Conservation (phyloP, 1,140 invertebrate species). For the Drosophila tristis region DNA sequence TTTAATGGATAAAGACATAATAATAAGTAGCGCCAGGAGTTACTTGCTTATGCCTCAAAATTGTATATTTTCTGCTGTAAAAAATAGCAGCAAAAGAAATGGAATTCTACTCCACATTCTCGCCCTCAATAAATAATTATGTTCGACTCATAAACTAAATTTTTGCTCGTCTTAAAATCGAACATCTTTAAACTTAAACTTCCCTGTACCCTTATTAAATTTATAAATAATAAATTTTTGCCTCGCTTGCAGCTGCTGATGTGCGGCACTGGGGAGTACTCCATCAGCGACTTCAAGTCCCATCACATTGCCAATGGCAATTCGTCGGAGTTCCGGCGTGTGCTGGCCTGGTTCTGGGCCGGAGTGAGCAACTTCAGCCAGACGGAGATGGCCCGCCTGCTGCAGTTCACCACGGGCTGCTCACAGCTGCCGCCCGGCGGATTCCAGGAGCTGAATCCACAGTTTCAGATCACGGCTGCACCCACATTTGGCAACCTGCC, state of each 20-base stretch:
- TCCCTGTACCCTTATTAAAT: not conserved
- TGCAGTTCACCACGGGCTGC: conserved; percentile 98
- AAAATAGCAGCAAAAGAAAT: too few relatives aligned
- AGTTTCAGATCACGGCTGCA: conserved; percentile 95
- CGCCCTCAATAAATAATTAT: too few relatives aligned
- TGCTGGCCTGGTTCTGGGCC: conserved; percentile 97
- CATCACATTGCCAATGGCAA: conserved; percentile 94
- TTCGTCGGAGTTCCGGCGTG: conserved; percentile 92
- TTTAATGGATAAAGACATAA: too few relatives aligned
- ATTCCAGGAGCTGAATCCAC: conserved; percentile 93
- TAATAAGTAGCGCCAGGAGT: too few relatives aligned
- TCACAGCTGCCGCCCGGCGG: conserved; percentile 96
- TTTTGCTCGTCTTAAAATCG: too few relatives aligned
- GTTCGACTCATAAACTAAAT: too few relatives aligned
- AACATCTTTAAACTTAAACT: too few relatives aligned
- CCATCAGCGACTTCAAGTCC: conserved; percentile 93
- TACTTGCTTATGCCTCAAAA: too few relatives aligned
- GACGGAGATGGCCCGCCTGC: conserved; percentile 95
- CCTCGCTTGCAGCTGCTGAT: conserved; percentile 88
- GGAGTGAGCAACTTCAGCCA: conserved; percentile 95
- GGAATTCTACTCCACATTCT: too few relatives aligned
- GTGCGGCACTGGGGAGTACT: conserved; percentile 97
- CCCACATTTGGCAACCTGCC: conserved; percentile 95
- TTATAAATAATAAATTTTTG: not conserved
- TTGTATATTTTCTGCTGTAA: too few relatives aligned